phyloP scores from a whole-genome alignment of 1,140 invertebrate genomes.

The Calephelis nemesis region DNA sequence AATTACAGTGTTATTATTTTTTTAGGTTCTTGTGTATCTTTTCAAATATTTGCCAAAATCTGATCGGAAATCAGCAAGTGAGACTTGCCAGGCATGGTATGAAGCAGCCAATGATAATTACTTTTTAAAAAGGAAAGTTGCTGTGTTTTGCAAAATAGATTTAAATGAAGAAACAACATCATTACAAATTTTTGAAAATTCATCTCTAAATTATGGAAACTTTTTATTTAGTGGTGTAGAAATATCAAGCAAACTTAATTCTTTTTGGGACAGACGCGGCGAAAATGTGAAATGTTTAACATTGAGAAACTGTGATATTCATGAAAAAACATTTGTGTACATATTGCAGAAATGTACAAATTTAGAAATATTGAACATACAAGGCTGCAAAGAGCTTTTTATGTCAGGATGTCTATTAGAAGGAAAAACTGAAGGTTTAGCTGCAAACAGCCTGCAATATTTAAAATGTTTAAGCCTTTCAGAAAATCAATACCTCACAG shows the following conservation, averaged over 20 bases:
- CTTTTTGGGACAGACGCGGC: slow-evolving; percentile 76
- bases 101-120: slow-evolving; percentile 79
- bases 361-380: slow-evolving; percentile 81
- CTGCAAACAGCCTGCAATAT: slow-evolving; percentile 76
- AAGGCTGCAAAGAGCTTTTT: slow-evolving; percentile 84
- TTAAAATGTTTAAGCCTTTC: slow-evolving; percentile 81
- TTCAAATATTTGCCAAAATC: slow-evolving; percentile 81
- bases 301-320: slow-evolving; percentile 81
- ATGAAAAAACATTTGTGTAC: slow-evolving; percentile 81
- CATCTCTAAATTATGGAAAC: slow-evolving; percentile 75
- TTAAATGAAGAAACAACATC: slow-evolving; percentile 71
- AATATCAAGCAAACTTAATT: slow-evolving; percentile 69
- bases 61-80: slow-evolving; percentile 80
- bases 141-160: slow-evolving; percentile 77
- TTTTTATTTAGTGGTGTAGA: slow-evolving; percentile 82
- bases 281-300: slow-evolving; percentile 69
- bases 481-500: slow-evolving; percentile 85
- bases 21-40: slow-evolving; percentile 82
- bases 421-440: slow-evolving; percentile 75
- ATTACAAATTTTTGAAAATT: slow-evolving; percentile 73
- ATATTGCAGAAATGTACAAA: slow-evolving; percentile 80
- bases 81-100: slow-evolving; percentile 81
- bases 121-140: slow-evolving; percentile 78
- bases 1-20: slow-evolving; percentile 46
- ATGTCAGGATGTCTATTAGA: slow-evolving; percentile 86